Evolutionary conservation across 2,113 vertebrate species (phyloP).

Genomic region (Perca fluviatilis): DNA sequence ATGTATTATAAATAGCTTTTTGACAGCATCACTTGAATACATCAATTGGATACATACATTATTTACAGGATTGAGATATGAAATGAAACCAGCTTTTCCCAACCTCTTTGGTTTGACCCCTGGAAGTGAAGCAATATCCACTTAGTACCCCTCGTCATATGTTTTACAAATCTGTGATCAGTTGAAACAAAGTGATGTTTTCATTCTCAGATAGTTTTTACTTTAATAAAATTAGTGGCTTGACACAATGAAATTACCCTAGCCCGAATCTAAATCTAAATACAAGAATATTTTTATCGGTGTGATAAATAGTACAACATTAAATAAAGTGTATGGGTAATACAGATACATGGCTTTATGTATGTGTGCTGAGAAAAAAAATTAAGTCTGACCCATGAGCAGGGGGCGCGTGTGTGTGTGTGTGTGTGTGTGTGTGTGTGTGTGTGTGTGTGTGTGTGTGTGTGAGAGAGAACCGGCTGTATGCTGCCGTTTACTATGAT

Average conservation of each 20-base stretch:
- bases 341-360: neutral
- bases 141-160: neutral
- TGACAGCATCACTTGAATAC: neutral
- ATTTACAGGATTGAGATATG: neutral
- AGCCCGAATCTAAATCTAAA: too few species aligned
- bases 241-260: neutral
- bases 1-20: neutral
- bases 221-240: neutral
- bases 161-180: neutral
- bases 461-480: neutral
- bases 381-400: neutral
- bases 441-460: conserved; percentile 2
- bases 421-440: neutral
- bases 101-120: neutral
- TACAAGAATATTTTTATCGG: neutral
- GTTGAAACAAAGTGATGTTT: neutral
- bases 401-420: neutral
- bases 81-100: neutral
- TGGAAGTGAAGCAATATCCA: neutral
- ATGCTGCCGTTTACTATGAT: conserved; percentile 3
- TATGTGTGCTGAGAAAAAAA: neutral
- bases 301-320: neutral
- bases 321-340: neutral
- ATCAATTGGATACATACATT: neutral
- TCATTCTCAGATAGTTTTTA: neutral